Evolutionary conservation across 1,140 invertebrate species (phyloP).

Genomic region (Lordiphosa stackelbergi): DNA sequence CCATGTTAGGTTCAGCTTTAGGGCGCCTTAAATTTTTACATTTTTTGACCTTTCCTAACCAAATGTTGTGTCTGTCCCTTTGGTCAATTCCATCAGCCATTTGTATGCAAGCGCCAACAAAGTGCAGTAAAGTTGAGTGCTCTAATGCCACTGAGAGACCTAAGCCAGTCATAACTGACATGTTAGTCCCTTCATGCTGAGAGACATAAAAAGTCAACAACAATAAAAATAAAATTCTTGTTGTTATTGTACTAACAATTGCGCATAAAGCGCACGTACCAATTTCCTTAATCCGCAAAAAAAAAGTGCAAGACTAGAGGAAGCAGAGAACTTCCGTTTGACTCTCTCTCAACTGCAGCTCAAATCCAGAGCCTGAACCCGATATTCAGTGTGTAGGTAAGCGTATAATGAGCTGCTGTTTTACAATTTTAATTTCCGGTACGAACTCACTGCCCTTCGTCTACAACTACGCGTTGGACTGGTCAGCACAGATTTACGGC

Average conservation of each 20-base stretch:
- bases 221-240: not conserved
- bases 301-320: conserved; percentile 7
- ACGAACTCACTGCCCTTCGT: conserved; percentile 4
- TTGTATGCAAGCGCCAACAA: conserved; percentile 19
- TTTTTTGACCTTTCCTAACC: not conserved
- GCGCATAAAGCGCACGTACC: conserved; percentile 12
- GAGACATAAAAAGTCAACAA: conserved; percentile 2
- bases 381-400: conserved; percentile 46
- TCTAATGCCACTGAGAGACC: conserved; percentile 1
- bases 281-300: conserved; percentile 12
- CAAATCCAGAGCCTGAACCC: not conserved
- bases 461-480: conserved; percentile 14
- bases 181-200: not conserved
- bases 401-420: conserved; percentile 73
- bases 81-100: not conserved
- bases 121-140: conserved; percentile 25
- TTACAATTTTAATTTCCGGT: conserved; percentile 73
- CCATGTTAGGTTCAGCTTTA: no score
- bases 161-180: not conserved
- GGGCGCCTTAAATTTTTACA: no score
- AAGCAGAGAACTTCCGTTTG: not conserved
- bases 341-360: conserved; percentile 3
- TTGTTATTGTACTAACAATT: conserved; percentile 12
- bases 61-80: not conserved
- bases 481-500: conserved; percentile 41